phyloP scores from a whole-genome alignment of 2,113 vertebrate genomes.

The Montifringilla adamsi region DNA sequence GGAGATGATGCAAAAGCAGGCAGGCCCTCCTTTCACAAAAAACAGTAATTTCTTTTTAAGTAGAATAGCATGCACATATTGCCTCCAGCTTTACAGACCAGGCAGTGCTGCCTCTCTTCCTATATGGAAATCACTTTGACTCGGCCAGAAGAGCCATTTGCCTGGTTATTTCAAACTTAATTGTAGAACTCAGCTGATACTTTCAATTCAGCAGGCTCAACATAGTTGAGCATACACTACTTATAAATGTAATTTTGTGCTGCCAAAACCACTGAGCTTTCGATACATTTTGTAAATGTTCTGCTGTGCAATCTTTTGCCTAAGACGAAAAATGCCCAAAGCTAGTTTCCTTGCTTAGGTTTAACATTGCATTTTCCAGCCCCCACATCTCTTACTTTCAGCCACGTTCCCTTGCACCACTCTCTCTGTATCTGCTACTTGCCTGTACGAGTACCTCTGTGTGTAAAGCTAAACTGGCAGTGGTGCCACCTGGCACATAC shows the following conservation, averaged over 20 bases:
- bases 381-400: not conserved
- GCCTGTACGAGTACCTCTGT: fast-evolving
- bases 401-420: not conserved
- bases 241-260: not conserved
- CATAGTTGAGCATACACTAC: not conserved
- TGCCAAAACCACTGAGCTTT: not conserved
- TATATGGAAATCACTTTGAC: not conserved
- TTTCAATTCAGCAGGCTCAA: not conserved
- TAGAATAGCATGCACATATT: not conserved
- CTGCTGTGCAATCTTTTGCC: not conserved
- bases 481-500: not conserved
- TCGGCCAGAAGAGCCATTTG: not conserved
- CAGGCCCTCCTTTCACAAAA: not conserved
- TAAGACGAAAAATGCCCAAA: not conserved
- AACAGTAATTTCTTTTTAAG: not conserved
- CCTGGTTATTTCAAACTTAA: not conserved
- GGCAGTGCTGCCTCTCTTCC: not conserved
- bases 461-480: not conserved
- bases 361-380: not conserved
- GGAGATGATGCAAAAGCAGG: not conserved
- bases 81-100: not conserved
- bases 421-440: not conserved
- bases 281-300: not conserved
- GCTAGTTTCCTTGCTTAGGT: not conserved
- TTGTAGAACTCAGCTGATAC: not conserved